Base-by-base conservation (phyloP, 2,113 vertebrate genomes). In the Gallinago paraguaiae region DNA sequence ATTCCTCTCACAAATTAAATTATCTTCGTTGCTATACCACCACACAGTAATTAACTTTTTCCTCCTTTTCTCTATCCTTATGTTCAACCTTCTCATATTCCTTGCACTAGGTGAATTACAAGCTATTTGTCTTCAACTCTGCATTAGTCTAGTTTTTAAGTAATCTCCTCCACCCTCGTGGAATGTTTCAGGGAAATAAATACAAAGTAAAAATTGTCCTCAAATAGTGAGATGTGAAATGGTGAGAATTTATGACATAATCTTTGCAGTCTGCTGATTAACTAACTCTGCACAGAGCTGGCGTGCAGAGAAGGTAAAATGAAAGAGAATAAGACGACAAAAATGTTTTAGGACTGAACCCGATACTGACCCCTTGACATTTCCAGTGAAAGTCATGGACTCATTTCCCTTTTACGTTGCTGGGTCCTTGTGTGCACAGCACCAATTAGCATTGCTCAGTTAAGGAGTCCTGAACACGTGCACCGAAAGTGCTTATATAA, bases 141-240 rank as follows among this genome's bases (percentile, higher is more conserved):
- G 19, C n/a, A 37, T 25, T 74, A 70, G 57, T 59, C n/a, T 83
- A 45, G 22, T 83, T 90, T 83, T 94, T 64, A 81, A n/a, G 35
- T 65, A 41, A 54, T 67, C 27, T 70, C 11, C n/a, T 92, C 11
- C 16, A 46, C 6, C 25, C 15, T 63, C 2, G 0, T 54, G 28
- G 13, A 92, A 78, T 59, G 25, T 85, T 94, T 90, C 33, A 77
- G 20, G n/a, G 37, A 86, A 82, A 45, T 63, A 93, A 80, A 70
- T 54, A 25, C 7, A 15, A 56, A 31, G 18, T 51, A 54, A 94
- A 95, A 81, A 45, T 61, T 67, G 10, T n/a, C 7, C 8, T 74
- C 37, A 20, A n/a, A 75, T 33, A 78, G 5, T 6, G 27, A 74
- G 20, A 67, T 65, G 45, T 77, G 75, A 80, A 82, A 79, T 4